Conservation (phyloP, 2,888 invertebrate genomes). For the Melanostoma scalare region DNA sequence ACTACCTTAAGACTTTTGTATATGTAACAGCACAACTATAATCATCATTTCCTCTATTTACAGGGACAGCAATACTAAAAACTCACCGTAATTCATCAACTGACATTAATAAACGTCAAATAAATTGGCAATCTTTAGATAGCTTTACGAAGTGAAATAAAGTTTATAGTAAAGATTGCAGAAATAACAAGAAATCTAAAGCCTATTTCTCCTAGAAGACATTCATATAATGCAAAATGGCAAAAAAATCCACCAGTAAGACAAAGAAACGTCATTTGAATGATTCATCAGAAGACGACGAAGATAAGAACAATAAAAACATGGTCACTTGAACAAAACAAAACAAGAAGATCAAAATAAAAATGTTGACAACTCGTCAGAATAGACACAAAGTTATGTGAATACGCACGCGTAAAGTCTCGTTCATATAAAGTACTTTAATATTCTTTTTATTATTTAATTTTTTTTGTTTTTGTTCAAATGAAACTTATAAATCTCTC, state of each 20-base stretch:
- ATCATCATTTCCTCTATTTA: conserved; percentile 19
- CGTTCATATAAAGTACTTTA: conserved; percentile 35
- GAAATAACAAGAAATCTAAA: background rate
- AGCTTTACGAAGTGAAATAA: conserved; percentile 54
- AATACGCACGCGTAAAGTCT: conserved; percentile 27
- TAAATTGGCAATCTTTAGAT: conserved; percentile 61
- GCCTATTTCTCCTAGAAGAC: conserved; percentile 43
- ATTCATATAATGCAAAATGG: conserved; percentile 65
- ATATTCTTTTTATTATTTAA: no score
- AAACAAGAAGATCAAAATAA: conserved; percentile 20
- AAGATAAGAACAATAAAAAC: conserved; percentile 65
- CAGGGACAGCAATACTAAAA: conserved; percentile 50
- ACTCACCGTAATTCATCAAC: conserved; percentile 51
- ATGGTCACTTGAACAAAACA: conserved; percentile 62
- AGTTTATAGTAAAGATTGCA: conserved; percentile 64
- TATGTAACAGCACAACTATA: no score
- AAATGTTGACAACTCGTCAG: conserved; percentile 19
- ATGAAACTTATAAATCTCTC: conserved; percentile 59
- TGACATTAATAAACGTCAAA: conserved; percentile 46
- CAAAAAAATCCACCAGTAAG: conserved; percentile 65
- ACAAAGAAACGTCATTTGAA: conserved; percentile 64
- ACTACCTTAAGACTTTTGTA: no score
- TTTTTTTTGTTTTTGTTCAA: conserved; percentile 25
- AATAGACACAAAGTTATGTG: conserved; percentile 51
- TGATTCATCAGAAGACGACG: conserved; percentile 43